Conservation (phyloP, 2,113 vertebrate genomes). For the Ceratotherium simum region DNA sequence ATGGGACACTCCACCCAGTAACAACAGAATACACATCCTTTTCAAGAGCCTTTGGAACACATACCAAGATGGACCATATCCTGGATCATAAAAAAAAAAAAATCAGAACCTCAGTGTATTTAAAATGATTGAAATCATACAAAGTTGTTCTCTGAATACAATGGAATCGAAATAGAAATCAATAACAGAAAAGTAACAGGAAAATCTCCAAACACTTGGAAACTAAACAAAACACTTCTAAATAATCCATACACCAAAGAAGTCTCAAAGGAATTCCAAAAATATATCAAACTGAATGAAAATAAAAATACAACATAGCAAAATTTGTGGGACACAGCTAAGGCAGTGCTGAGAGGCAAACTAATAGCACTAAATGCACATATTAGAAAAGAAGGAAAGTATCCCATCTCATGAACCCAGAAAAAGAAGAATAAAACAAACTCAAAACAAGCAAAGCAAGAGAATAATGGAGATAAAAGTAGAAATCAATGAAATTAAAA, state of each 20-base stretch:
- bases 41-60: not conserved
- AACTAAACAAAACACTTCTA: not conserved
- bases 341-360: not conserved
- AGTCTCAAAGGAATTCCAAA: slow-evolving; percentile 2
- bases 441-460: not conserved
- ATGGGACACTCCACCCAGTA: not conserved
- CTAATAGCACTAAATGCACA: not conserved
- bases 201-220: not conserved
- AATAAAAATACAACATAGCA: not conserved
- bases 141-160: not conserved
- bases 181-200: not conserved
- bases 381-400: not conserved
- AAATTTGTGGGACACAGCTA: not conserved
- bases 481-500: not conserved
- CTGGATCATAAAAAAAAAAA: not conserved
- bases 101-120: not conserved
- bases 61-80: not conserved
- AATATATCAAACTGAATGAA: not conserved
- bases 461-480: not conserved
- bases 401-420: not conserved
- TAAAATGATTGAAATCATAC: not conserved
- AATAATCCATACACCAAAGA: not conserved
- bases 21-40: not conserved
- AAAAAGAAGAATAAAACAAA: not conserved
- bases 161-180: not conserved